Base-by-base conservation (phyloP, 2,888 invertebrate species). In the Xestia c-nigrum region DNA sequence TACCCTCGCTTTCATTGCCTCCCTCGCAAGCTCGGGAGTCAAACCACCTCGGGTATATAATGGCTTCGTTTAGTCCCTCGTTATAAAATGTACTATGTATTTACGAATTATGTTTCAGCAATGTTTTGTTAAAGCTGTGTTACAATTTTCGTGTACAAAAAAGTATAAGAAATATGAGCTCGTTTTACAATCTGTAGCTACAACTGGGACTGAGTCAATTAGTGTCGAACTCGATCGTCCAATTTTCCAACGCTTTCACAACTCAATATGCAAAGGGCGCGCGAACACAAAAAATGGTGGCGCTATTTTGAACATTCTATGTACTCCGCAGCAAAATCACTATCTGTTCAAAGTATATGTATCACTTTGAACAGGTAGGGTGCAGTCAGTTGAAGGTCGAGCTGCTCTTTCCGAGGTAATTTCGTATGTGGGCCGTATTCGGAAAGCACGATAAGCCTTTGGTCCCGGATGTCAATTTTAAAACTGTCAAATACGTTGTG, bases 151-250 rank as follows among this genome's bases (percentile, higher is more conserved):
- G 14, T 47, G 47, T 47, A 16, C 47, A 16, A 5, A 14, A 14
- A 16, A 7, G 6, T 40, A 7, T 16, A 73, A 65, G 24, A 81
- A 65, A 50, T 50, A 50, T 40, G 47, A n/a, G 19, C 7, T 5
- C 50, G n/a, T 59, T 50, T 81, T 21, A 31, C 24, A 52, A 40
- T 12, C n/a, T 24, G 50, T 31, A 80, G 21, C 43, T 43, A 12
- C 69, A 65, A 59, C 38, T 19, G 57, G 65, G 19, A 69, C 72
- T 73, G 64, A 76, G 57, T 64, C 85, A 84, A 86, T 86, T 76
- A 85, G 72, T 72, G 67, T 66, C 43, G 63, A 76, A 74, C 61
- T 43, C 50, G 52, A 66, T 75, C 24, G 76, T 75, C 40, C 76
- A 79, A 79, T 87, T 76, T 72, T 61, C 68, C 46, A 71, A 61